phyloP scores from a whole-genome alignment of 2,113 vertebrate genomes.

The Hypomesus transpacificus region DNA sequence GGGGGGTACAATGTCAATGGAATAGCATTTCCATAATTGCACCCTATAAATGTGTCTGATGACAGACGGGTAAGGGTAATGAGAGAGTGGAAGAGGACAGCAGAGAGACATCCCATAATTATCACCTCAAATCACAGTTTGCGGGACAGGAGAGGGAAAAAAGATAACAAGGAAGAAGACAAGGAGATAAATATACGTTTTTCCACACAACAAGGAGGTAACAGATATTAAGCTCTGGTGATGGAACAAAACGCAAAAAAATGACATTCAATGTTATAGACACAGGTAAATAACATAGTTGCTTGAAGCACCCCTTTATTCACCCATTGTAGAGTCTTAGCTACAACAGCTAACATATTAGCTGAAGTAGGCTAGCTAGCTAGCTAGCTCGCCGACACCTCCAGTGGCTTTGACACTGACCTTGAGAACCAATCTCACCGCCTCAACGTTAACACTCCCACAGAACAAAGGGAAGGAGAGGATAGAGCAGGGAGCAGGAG shows the following conservation, averaged over 20 bases:
- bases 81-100: slow-evolving; percentile 47
- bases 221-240: neutral
- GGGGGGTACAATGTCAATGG: slow-evolving; percentile 35
- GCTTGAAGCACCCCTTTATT: too few relatives aligned
- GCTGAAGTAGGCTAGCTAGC: neutral
- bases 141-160: slow-evolving; percentile 1
- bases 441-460: neutral
- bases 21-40: slow-evolving; percentile 54
- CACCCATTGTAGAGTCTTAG: too few relatives aligned
- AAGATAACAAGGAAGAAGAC: slow-evolving; percentile 20
- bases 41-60: slow-evolving; percentile 43
- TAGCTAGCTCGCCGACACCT: neutral
- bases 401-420: neutral
- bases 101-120: slow-evolving; percentile 54
- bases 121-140: slow-evolving; percentile 49
- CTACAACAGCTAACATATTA: too few relatives aligned
- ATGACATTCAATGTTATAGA: too few relatives aligned
- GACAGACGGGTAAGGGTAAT: slow-evolving; percentile 50
- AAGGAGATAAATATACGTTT: slow-evolving; percentile 9
- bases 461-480: slow-evolving; percentile 11
- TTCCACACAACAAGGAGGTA: slow-evolving; percentile 5
- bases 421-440: slow-evolving; percentile 2
- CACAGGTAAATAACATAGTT: too few relatives aligned
- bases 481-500: neutral
- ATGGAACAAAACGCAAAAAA: too few relatives aligned